Percentiles rank a stretch among this genome's conserved stretches.
These are phyloP conservation scores for Harpagoxenus sublaevis DNA, from an alignment of 2,888 invertebrate genomes.

Conservation along the genomic window DNA sequence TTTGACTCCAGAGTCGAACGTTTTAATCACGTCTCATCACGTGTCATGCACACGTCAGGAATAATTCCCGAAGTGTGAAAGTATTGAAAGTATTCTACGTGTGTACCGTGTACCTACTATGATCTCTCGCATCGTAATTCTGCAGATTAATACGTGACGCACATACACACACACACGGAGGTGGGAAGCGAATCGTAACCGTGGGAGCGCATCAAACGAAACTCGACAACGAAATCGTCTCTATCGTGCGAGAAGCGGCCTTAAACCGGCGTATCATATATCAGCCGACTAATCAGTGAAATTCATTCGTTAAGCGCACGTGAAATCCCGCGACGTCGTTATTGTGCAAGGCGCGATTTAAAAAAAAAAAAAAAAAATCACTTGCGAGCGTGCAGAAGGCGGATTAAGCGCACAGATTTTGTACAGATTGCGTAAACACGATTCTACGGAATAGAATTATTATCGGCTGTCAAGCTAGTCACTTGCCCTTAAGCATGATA, in stretches of 20 bases:
- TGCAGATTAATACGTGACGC: neutral
- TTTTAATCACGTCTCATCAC: slow-evolving; percentile 2
- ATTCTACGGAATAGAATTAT: neutral
- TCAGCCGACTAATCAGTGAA: slow-evolving; percentile 48
- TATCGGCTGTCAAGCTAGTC: neutral
- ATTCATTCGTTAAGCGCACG: slow-evolving; percentile 50
- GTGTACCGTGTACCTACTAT: neutral
- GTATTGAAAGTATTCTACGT: neutral
- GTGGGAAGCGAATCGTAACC: slow-evolving; percentile 21
- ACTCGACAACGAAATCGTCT: slow-evolving; percentile 33
- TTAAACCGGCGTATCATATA: slow-evolving; percentile 38
- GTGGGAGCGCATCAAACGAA: slow-evolving; percentile 20
- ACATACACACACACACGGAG: neutral
- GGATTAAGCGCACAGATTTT: neutral
- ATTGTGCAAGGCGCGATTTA: slow-evolving; percentile 52
- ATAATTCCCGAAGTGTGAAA: slow-evolving; percentile 3
- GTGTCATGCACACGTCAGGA: neutral
- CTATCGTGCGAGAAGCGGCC: slow-evolving; percentile 14
- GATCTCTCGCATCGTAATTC: slow-evolving; percentile 10
- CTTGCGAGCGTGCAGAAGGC: neutral
- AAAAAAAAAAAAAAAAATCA: slow-evolving; percentile 2
- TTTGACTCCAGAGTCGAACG: neutral
- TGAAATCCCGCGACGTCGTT: slow-evolving; percentile 52
- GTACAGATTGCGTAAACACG: slow-evolving; percentile 38
- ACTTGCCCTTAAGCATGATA: neutral